Evolutionary conservation across 2,888 invertebrate species (phyloP).

Genomic region (Eupithecia dodoneata): DNA sequence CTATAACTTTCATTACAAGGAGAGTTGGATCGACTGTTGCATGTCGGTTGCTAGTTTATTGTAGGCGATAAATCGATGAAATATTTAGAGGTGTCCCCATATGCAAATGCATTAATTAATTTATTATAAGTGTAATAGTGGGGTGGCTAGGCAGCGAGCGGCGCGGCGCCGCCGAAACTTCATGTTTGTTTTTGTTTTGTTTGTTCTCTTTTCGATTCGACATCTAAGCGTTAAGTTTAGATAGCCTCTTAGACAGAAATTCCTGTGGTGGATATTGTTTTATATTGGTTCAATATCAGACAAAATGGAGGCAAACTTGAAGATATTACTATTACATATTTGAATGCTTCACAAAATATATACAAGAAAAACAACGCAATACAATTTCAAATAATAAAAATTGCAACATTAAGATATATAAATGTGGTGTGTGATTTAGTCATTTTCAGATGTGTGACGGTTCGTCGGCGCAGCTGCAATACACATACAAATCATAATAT

Average conservation of each 20-base stretch:
- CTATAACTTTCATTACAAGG: constrained; percentile 46
- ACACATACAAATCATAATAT: constrained; percentile 84
- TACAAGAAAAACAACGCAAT: constrained; percentile 66
- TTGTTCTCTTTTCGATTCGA: constrained; percentile 79
- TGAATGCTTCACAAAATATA: constrained; percentile 81
- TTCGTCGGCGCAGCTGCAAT: constrained; percentile 34
- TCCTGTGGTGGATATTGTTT: constrained; percentile 66
- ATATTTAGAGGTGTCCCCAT: constrained; percentile 45
- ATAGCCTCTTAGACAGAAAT: constrained; percentile 56
- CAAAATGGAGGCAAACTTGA: constrained; percentile 79
- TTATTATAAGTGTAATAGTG: constrained; percentile 52
- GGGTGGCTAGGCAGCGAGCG: constrained; percentile 43
- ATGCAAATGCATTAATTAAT: constrained; percentile 60
- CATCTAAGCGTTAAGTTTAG: constrained; percentile 65
- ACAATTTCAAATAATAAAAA: constrained; percentile 69
- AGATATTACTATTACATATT: constrained; percentile 76
- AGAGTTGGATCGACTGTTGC: constrained; percentile 47
- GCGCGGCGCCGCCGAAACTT: constrained; percentile 65
- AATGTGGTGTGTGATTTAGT: constrained; percentile 81
- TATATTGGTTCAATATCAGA: constrained; percentile 55
- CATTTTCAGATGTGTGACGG: constrained; percentile 54
- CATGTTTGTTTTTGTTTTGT: constrained; percentile 80
- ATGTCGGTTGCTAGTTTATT: constrained; percentile 49
- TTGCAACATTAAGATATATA: constrained; percentile 81
- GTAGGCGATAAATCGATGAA: constrained; percentile 52